A percentile compares a stretch with the other conserved stretches of the same genome.
Evolutionary conservation across 2,113 vertebrate genomes (phyloP).

Genomic region (Ramphastos sulfuratus): DNA sequence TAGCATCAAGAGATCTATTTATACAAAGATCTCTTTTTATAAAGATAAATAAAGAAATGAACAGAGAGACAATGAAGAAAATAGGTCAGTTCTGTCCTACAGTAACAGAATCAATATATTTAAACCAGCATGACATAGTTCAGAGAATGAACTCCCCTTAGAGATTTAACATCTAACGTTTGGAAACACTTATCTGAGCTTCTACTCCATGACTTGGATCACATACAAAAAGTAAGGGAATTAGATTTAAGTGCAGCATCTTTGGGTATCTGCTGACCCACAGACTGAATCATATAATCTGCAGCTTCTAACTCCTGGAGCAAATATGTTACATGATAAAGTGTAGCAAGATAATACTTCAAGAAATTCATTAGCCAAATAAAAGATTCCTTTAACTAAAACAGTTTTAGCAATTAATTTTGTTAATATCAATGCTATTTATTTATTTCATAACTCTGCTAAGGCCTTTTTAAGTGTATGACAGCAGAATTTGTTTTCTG

Average conservation of each 20-base stretch:
- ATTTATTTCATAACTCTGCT: conserved; percentile 3
- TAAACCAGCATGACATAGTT: background rate
- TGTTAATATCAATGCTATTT: background rate
- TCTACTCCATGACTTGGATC: background rate
- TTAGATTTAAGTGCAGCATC: background rate
- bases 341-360: background rate
- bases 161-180: background rate
- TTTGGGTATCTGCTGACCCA: background rate
- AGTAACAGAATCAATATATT: background rate
- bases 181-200: background rate
- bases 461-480: background rate
- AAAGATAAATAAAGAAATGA: conserved; percentile 17
- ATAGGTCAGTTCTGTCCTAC: background rate
- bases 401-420: background rate
- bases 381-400: background rate
- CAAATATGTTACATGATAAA: background rate
- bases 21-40: background rate
- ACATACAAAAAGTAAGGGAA: background rate
- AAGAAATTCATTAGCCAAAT: background rate
- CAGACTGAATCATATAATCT: background rate
- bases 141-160: background rate
- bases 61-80: background rate
- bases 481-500: conserved; percentile 1
- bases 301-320: background rate
- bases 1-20: background rate